Conservation (phyloP, 1,140 invertebrate genomes). For the Drosophila lacteicornis region DNA sequence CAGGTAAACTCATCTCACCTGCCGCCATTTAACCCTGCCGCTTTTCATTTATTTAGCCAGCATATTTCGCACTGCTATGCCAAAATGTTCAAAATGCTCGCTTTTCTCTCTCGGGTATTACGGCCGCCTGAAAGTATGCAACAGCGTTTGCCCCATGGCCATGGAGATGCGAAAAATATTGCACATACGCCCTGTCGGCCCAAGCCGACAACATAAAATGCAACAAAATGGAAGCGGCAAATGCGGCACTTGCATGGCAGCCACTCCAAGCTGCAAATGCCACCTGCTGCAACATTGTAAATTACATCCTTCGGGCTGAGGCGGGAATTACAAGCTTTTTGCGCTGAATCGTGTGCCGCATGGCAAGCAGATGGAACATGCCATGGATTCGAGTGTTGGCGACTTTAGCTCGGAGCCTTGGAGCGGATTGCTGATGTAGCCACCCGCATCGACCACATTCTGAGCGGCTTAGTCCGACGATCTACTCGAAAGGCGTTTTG, state of each 20-base stretch:
- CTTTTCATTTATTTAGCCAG: constrained; percentile 7
- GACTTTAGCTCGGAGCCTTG: constrained; percentile 28
- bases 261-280: constrained; percentile 31
- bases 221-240: constrained; percentile 48
- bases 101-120: no score
- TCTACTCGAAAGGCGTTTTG: constrained; percentile 9
- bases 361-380: constrained; percentile 41
- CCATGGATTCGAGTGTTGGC: constrained; percentile 19
- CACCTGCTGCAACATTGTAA: constrained; percentile 81
- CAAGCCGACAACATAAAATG: constrained; percentile 44
- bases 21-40: constrained; percentile 11
- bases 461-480: constrained; percentile 8
- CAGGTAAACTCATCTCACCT: constrained; percentile 7
- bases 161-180: constrained; percentile 35
- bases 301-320: constrained; percentile 55
- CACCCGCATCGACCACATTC: constrained; percentile 5
- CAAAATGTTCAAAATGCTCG: constrained; percentile 21
- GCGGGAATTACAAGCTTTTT: constrained; percentile 66
- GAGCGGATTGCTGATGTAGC: constrained; percentile 20
- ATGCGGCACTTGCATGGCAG: constrained; percentile 35
- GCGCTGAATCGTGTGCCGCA: constrained; percentile 46
- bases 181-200: constrained; percentile 51
- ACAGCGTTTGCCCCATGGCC: constrained; percentile 14
- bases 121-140: constrained; percentile 35
- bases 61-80: not conserved